Base-by-base conservation (phyloP, 2,888 invertebrate species). In the Brachyopa scutellaris region DNA sequence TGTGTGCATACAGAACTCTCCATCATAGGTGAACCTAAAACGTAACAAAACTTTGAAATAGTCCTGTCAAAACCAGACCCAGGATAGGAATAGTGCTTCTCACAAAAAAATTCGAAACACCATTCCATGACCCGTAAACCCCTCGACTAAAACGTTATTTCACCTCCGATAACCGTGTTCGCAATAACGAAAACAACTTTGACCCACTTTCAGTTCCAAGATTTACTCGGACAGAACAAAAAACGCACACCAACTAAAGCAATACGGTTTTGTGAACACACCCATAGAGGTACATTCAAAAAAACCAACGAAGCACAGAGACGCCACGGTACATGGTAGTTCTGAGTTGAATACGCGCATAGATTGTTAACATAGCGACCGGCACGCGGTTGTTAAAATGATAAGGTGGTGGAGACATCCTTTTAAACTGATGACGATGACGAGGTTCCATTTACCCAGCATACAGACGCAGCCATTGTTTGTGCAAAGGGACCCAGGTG, bases 401-500 rank as follows among this genome's bases (percentile, higher is more conserved):
- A 49, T 49, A 49, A 49, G n/a, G 49, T 49, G 49, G 26, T 11
- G 5, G 15, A 31, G 15, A 49, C 15, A 31, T 49, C 42, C 42
- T 42, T 42, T 42, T 21, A 42, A 42, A 19, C 23, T 2, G 13
- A 8, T 2, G 5, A 8, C 19, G 17, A n/a, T n/a, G n/a, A n/a
- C n/a, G 9, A 2, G 19, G 26, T 26, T 26, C 19, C 21, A n/a
- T 9, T 17, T 21, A 1, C 5, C 21, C 5, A 11, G 3, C 23
- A 1, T 9, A n/a, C n/a, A n/a, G n/a, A n/a, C n/a, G n/a, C n/a
- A n/a, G n/a, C n/a, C n/a, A n/a, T n/a, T 11, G 21, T 51, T 2
- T 15, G 26, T 6, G 7, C 21, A 31, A 33, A 15, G 9, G 70
- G 59, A 70, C 13, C 21, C 59, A 70, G 70, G 59, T 70, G 70